phyloP scores from a whole-genome alignment of 2,113 vertebrate genomes.

The Phainopepla nitens region DNA sequence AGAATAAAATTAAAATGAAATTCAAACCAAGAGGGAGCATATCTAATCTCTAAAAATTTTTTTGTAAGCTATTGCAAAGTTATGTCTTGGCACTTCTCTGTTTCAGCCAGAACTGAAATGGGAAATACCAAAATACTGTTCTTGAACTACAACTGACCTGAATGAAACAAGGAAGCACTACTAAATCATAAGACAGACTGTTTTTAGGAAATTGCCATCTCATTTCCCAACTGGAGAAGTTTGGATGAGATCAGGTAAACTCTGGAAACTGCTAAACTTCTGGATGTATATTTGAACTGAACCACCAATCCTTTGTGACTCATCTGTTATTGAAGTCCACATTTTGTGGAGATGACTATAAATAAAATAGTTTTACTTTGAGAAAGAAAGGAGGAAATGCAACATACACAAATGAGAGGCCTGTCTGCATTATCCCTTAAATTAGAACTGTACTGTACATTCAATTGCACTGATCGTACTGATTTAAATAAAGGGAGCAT shows the following conservation, averaged over 20 bases:
- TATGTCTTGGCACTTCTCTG: not conserved
- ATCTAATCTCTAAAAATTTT: not conserved
- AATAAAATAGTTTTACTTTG: not conserved
- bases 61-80: not conserved
- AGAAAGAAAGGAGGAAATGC: not conserved
- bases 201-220: not conserved
- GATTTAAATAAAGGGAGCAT: not conserved
- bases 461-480: not conserved
- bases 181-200: not conserved
- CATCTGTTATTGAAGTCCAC: not conserved
- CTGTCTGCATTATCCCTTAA: not conserved
- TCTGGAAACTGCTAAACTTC: not conserved
- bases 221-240: not conserved
- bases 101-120: constrained; percentile 37
- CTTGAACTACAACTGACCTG: not conserved
- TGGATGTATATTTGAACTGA: not conserved
- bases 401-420: not conserved
- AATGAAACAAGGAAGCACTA: constrained; percentile 29
- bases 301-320: not conserved
- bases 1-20: not conserved
- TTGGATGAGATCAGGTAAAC: not conserved
- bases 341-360: not conserved
- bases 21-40: not conserved
- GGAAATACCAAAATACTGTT: constrained; percentile 29
- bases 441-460: not conserved